A percentile compares a stretch with the other conserved stretches of the same genome.
Evolutionary conservation across 2,113 vertebrate species (phyloP).

Genomic region (Asarcornis scutulata): DNA sequence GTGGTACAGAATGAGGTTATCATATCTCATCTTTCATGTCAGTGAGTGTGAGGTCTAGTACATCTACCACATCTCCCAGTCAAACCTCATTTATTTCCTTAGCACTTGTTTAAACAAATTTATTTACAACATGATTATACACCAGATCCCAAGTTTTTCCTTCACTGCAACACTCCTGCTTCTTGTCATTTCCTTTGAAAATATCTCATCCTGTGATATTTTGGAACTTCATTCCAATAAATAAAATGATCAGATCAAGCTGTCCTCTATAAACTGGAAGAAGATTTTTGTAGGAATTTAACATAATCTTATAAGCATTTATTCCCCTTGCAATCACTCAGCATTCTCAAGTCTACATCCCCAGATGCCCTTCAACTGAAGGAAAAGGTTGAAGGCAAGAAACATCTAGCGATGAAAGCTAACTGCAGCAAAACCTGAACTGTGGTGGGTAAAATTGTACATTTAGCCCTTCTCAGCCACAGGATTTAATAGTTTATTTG

Average conservation of each 20-base stretch:
- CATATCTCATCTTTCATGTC: neutral
- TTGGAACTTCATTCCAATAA: neutral
- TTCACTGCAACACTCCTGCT: neutral
- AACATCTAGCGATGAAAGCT: neutral
- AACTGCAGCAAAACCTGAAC: neutral
- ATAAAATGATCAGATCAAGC: neutral
- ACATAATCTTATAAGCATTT: neutral
- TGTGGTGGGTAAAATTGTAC: neutral
- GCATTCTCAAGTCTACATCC: neutral
- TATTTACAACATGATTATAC: neutral
- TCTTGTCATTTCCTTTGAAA: neutral
- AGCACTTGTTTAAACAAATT: neutral
- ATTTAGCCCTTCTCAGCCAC: neutral
- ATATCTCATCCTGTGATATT: neutral
- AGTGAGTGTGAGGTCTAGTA: neutral
- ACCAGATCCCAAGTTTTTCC: neutral
- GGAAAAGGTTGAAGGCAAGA: neutral
- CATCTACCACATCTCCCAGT: neutral
- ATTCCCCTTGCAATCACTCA: neutral
- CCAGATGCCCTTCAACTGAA: neutral
- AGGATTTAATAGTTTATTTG: neutral
- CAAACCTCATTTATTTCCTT: neutral
- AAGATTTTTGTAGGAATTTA: neutral
- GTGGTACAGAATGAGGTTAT: neutral
- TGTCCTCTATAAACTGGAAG: neutral